Evolutionary conservation across 2,888 invertebrate species (phyloP).

Genomic region (Sussaba pulchella): DNA sequence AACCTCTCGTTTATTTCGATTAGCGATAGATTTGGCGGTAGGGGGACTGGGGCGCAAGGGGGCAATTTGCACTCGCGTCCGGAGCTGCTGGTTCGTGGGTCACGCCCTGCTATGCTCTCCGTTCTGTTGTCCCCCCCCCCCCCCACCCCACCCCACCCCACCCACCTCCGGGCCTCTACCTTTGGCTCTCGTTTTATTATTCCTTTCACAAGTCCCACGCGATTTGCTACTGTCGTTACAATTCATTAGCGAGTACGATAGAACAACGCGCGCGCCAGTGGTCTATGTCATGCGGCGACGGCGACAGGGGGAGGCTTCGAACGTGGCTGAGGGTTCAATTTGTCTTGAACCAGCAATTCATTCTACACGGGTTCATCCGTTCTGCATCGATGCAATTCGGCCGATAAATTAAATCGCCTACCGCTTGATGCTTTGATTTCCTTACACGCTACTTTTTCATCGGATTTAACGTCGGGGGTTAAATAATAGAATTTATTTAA

Average conservation of each 20-base stretch:
- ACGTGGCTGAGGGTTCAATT: conserved; percentile 53
- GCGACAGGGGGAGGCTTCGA: conserved; percentile 26
- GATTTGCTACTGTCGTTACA: conserved; percentile 75
- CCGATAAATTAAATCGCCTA: conserved; percentile 46
- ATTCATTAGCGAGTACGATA: conserved; percentile 76
- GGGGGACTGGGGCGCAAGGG: conserved; percentile 1
- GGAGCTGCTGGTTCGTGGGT: conserved; percentile 41
- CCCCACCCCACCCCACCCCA: not conserved
- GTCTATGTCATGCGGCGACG: conserved; percentile 47
- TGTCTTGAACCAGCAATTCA: conserved; percentile 58
- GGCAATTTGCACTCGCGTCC: conserved; percentile 63
- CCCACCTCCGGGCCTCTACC: too few relatives aligned
- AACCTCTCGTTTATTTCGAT: conserved; percentile 64
- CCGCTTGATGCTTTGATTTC: conserved; percentile 9
- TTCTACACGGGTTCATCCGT: conserved; percentile 50
- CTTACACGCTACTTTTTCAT: too few relatives aligned
- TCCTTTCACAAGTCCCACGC: conserved; percentile 67
- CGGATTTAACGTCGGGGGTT: too few relatives aligned
- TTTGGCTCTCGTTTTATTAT: conserved; percentile 45
- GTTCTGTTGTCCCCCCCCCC: conserved; percentile 71
- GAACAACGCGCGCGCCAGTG: conserved; percentile 37
- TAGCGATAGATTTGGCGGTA: conserved; percentile 59
- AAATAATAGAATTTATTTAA: too few relatives aligned
- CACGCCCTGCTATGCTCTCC: conserved; percentile 70
- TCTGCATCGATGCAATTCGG: conserved; percentile 56